These are phyloP conservation scores for Drosophila sp. DNA, from an alignment of 1,140 invertebrate species.

Conservation along the genomic window DNA sequence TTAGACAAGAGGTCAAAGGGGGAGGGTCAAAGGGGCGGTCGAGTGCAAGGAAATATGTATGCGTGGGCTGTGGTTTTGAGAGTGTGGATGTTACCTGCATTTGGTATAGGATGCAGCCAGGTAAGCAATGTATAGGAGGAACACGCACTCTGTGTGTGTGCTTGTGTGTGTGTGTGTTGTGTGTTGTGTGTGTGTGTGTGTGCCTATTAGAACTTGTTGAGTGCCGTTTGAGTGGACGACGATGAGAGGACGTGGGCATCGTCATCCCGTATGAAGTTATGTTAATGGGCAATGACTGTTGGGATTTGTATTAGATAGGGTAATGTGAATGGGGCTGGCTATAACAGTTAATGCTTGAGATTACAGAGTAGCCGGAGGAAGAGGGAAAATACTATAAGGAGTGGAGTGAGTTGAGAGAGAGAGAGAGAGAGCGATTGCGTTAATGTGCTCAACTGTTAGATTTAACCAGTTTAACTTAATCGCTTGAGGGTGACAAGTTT, in stretches of 20 bases:
- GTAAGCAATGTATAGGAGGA: slow-evolving; percentile 40
- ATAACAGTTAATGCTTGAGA: slow-evolving; percentile 55
- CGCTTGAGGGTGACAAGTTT: slow-evolving; percentile 29
- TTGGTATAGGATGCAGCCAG: slow-evolving; percentile 37
- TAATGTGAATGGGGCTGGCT: slow-evolving; percentile 60
- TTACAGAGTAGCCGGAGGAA: slow-evolving; percentile 6
- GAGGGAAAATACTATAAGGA: background rate
- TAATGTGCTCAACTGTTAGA: slow-evolving; percentile 48
- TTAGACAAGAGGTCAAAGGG: background rate
- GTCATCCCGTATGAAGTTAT: slow-evolving; percentile 60
- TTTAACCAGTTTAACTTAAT: slow-evolving; percentile 15
- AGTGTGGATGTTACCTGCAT: slow-evolving; percentile 7
- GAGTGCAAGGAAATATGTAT: slow-evolving; percentile 31
- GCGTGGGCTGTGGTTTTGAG: slow-evolving; percentile 59
- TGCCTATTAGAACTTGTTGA: slow-evolving; percentile 76
- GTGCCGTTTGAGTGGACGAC: slow-evolving; percentile 58
- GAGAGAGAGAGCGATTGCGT: slow-evolving; percentile 31
- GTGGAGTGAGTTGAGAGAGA: background rate
- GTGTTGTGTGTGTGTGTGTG: slow-evolving; percentile 31
- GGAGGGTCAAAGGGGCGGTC: background rate
- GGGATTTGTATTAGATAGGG: slow-evolving; percentile 75
- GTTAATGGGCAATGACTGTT: slow-evolving; percentile 78
- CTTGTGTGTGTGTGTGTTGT: background rate
- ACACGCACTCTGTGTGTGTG: background rate
- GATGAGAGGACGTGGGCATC: slow-evolving; percentile 52